These are phyloP conservation scores for Sterna hirundo DNA, from an alignment of 2,113 vertebrate genomes.

Conservation along the genomic window DNA sequence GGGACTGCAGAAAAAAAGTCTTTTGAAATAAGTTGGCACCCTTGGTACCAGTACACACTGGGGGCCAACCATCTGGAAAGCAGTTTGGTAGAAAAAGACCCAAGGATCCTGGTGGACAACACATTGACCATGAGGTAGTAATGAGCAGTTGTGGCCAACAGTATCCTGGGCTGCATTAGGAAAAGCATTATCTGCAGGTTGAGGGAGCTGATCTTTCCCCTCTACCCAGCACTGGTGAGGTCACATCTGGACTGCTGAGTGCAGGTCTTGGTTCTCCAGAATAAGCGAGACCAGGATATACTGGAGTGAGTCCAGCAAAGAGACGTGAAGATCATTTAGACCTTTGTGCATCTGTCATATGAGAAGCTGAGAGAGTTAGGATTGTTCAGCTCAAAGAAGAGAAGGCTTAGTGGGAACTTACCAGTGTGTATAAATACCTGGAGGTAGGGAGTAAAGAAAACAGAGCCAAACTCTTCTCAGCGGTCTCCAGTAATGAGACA, in stretches of 20 bases:
- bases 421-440: not conserved
- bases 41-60: not conserved
- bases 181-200: not conserved
- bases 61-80: not conserved
- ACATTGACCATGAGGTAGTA: not conserved
- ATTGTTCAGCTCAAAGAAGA: not conserved
- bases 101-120: not conserved
- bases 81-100: not conserved
- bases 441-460: not conserved
- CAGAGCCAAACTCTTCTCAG: not conserved
- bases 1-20: not conserved
- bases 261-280: not conserved
- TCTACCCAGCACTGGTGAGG: rapidly evolving
- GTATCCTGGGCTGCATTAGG: not conserved
- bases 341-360: not conserved
- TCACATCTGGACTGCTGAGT: not conserved
- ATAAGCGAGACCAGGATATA: not conserved
- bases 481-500: not conserved
- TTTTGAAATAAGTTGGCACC: not conserved
- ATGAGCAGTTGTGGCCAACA: not conserved
- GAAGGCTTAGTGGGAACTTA: not conserved
- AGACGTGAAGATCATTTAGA: not conserved
- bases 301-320: rapidly evolving
- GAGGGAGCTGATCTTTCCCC: not conserved
- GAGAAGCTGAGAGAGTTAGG: not conserved